Conservation (phyloP, 2,888 invertebrate species). For the Ectobius pallidus region DNA sequence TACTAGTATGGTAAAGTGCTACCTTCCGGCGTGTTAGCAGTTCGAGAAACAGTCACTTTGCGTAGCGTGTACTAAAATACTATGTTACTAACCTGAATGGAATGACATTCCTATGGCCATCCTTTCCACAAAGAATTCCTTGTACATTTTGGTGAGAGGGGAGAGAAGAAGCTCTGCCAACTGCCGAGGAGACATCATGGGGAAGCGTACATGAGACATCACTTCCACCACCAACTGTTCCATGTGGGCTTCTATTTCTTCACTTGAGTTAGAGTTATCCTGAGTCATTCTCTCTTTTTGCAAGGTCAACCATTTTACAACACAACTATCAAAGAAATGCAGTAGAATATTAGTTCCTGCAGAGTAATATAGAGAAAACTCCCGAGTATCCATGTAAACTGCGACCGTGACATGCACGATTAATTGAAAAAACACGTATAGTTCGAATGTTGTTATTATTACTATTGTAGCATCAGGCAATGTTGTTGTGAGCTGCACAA, state of each 20-base stretch:
- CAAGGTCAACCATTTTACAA: constrained; percentile 78
- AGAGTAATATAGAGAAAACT: neutral
- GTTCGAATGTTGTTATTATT: too few species aligned
- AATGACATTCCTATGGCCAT: constrained; percentile 91
- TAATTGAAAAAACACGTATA: too few species aligned
- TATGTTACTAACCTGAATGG: constrained; percentile 84
- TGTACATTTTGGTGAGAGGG: constrained; percentile 78
- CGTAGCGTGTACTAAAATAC: too few species aligned
- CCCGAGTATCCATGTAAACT: too few species aligned
- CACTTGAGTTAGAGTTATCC: constrained; percentile 54
- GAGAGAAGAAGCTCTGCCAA: constrained; percentile 80
- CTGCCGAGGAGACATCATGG: constrained; percentile 93
- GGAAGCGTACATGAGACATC: constrained; percentile 79
- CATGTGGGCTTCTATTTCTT: constrained; percentile 66
- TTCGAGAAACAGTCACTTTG: too few species aligned
- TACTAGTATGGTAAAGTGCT: too few species aligned
- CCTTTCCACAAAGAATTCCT: constrained; percentile 84
- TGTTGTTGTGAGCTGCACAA: too few species aligned
- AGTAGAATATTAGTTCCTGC: constrained; percentile 24
- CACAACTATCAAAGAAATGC: constrained; percentile 61
- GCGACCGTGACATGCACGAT: too few species aligned
- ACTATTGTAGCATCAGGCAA: too few species aligned
- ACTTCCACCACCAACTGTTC: constrained; percentile 74
- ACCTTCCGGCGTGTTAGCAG: too few species aligned
- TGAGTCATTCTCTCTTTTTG: constrained; percentile 67